Base-by-base conservation (phyloP, 2,113 vertebrate species). In the Hippocampus zosterae region DNA sequence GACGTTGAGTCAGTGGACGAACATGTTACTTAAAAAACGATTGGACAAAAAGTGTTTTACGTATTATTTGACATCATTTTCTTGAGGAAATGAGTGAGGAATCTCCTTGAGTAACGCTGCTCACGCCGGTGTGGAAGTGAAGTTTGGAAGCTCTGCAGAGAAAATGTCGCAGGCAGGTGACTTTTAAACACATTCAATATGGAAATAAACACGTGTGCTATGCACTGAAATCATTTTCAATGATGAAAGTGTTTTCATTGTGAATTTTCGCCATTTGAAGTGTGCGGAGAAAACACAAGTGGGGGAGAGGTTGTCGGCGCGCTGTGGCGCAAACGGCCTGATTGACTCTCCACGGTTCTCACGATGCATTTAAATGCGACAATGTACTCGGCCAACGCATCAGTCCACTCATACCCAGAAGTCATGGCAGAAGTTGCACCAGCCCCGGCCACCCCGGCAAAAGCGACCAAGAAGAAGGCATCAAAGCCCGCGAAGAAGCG, bases 311-410 rank as follows among this genome's bases (percentile, higher is more conserved):
- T 56, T 27, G 52, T 2, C 21, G 18, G 3, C 13, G 21, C 27
- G 0, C 2, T 0, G 25, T 41, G 53, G 3, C 46, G 70, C 23
- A 3, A 50, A 1, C 7, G 3, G 48, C 4, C 21, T 18, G 29
- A 1, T 23, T 80, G 77, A 81, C 55, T 84, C 82, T 77, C 62
- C 40, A 69, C 62, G 75, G 81, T 83, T 78, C 81, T 83, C 81
- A 78, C 73, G 60, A 10, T 55, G 68, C 44, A 41, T 76, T 76
- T 59, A 78, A 76, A 42, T 11, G 0, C 73, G 3, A 62, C 71
- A 59, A 23, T 11, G 68, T 62, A 41, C 6, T 1, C 27, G 6
- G 0, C 33, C 0, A 4, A 8, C 1, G 0, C 16, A 55, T 0
- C 18, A 46, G 40, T 62, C 41, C 10, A 57, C 5, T 23, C 25